phyloP scores from a whole-genome alignment of 1,140 invertebrate genomes.

The Venturia canescens region DNA sequence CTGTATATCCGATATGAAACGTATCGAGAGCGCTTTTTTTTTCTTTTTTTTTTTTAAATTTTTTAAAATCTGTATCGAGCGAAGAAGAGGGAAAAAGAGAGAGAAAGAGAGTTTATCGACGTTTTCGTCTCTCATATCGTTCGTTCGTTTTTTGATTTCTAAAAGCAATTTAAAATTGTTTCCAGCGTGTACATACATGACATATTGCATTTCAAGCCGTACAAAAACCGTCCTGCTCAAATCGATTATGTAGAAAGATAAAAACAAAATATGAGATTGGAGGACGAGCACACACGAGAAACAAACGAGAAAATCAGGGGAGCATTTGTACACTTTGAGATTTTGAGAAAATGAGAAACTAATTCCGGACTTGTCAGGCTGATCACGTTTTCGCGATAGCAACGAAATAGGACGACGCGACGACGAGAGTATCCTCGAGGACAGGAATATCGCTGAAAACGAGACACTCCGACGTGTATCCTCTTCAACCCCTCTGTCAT shows the following conservation, averaged over 20 bases:
- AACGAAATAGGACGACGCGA: neutral
- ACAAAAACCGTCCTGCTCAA: neutral
- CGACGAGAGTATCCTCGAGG: neutral
- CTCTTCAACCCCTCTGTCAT: constrained; percentile 1
- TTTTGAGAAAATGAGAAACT: constrained; percentile 42
- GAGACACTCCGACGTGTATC: neutral
- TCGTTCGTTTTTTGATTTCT: neutral
- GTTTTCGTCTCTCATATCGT: neutral
- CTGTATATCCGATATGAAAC: neutral
- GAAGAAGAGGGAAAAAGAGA: neutral
- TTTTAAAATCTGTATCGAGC: neutral
- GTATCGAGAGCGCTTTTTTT: neutral
- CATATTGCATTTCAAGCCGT: neutral
- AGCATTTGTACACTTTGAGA: neutral
- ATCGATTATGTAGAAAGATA: constrained; percentile 1
- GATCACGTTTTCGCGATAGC: constrained; percentile 38
- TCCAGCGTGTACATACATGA: constrained; percentile 18
- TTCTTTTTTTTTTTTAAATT: neutral
- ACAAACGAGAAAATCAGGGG: neutral
- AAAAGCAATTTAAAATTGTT: constrained; percentile 37
- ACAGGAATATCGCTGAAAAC: neutral
- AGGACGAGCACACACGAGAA: neutral
- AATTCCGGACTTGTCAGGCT: constrained; percentile 30
- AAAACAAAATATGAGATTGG: neutral
- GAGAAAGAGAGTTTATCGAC: neutral